Evolutionary conservation across 2,797 vertebrate species (phyloP).

Genomic region (Rhincodon typus): DNA sequence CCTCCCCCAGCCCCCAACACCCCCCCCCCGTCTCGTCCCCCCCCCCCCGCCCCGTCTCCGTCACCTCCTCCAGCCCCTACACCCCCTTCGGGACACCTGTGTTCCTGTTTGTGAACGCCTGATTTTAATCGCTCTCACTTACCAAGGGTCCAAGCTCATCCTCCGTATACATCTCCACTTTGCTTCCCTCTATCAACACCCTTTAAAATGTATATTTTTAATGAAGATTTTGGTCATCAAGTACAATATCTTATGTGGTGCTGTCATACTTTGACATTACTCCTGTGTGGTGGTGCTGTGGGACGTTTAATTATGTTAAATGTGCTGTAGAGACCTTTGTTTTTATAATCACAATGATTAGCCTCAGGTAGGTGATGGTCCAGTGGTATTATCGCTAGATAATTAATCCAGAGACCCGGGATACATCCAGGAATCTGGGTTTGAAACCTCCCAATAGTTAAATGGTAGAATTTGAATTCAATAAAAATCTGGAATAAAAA

Average conservation of each 20-base stretch:
- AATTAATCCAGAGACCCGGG: too few relatives aligned
- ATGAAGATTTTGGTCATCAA: not conserved
- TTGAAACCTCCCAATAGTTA: too few relatives aligned
- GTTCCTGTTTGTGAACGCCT: not conserved
- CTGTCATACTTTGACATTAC: not conserved
- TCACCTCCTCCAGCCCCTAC: not conserved
- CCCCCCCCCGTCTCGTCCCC: too few relatives aligned
- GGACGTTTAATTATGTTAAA: not conserved
- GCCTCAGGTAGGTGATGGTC: too few relatives aligned
- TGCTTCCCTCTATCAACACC: not conserved
- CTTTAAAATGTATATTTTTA: not conserved
- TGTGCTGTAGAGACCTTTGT: not conserved
- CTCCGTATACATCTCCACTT: not conserved
- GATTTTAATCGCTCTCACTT: not conserved
- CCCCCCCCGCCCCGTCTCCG: not conserved
- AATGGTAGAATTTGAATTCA: too few relatives aligned
- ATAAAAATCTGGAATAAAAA: too few relatives aligned
- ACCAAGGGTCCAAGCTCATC: not conserved
- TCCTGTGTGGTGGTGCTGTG: not conserved
- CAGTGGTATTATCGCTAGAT: too few relatives aligned
- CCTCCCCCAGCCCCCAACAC: not conserved
- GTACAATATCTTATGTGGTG: too few relatives aligned
- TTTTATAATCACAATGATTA: not conserved
- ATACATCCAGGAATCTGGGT: too few relatives aligned
- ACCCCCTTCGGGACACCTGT: not conserved